Evolutionary conservation across 2,888 invertebrate species (phyloP).

Genomic region (Bembecia ichneumoniformis): DNA sequence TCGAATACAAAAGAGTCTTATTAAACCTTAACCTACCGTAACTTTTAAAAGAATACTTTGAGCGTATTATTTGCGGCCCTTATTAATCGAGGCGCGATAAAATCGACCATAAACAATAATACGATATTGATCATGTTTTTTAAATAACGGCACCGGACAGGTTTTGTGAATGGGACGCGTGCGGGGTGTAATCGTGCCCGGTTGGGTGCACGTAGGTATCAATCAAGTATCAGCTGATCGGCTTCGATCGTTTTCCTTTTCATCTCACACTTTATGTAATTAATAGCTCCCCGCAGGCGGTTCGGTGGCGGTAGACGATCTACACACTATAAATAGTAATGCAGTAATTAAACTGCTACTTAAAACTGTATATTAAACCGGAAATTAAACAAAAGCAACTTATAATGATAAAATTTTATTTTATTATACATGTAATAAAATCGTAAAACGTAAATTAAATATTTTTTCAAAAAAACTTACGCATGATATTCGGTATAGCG

Average conservation of each 20-base stretch:
- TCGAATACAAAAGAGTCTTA: too few species aligned
- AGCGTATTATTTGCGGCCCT: neutral
- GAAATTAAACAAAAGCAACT: too few species aligned
- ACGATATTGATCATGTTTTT: constrained; percentile 19
- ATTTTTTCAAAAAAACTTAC: too few species aligned
- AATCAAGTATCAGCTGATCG: constrained; percentile 65
- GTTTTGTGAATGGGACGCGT: constrained; percentile 40
- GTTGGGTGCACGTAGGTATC: constrained; percentile 28
- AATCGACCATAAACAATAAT: constrained; percentile 29
- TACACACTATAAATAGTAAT: too few species aligned
- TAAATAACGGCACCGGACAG: constrained; percentile 47
- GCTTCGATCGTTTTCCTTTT: constrained; percentile 49
- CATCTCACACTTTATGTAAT: constrained; percentile 60
- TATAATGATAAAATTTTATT: too few species aligned
- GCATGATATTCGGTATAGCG: too few species aligned
- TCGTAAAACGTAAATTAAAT: too few species aligned
- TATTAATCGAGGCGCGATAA: constrained; percentile 33
- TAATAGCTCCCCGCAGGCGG: constrained; percentile 54
- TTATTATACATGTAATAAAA: too few species aligned
- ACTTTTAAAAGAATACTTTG: neutral
- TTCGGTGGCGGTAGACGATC: constrained; percentile 4
- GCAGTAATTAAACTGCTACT: too few species aligned
- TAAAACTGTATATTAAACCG: too few species aligned
- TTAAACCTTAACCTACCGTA: too few species aligned
- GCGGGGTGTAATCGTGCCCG: constrained; percentile 22